Evolutionary conservation across 2,888 invertebrate species (phyloP).

Genomic region (Cetonia aurata): DNA sequence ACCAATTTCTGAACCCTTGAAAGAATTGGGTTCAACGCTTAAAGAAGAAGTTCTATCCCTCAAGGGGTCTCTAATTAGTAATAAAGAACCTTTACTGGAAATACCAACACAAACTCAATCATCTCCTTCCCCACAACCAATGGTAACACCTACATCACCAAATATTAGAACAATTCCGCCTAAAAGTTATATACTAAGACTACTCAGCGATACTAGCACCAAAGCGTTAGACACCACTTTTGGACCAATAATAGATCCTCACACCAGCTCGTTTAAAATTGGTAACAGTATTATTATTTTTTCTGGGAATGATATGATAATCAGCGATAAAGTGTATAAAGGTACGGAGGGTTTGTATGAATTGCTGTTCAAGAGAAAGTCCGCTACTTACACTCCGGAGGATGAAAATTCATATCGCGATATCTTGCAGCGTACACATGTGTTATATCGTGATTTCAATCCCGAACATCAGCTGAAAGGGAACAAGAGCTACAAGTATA

Average conservation of each 20-base stretch:
- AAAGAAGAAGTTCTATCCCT: constrained; percentile 1
- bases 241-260: not conserved
- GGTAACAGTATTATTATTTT: constrained; percentile 33
- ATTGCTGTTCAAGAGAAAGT: constrained; percentile 43
- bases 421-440: constrained; percentile 29
- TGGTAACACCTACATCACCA: too few species aligned
- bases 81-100: not conserved
- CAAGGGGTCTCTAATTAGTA: not conserved
- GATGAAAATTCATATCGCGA: constrained; percentile 39
- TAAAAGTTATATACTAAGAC: not conserved
- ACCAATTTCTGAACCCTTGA: too few species aligned
- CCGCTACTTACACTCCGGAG: constrained; percentile 12
- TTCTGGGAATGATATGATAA: constrained; percentile 28
- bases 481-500: too few species aligned
- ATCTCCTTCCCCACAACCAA: too few species aligned
- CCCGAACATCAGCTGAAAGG: constrained; percentile 26
- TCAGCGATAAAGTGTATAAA: constrained; percentile 19
- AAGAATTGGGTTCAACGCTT: constrained; percentile 1
- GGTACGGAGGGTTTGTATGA: too few species aligned
- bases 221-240: constrained; percentile 11
- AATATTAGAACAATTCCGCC: not conserved
- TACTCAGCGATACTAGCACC: too few species aligned
- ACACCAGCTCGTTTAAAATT: constrained; percentile 9
- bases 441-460: constrained; percentile 32
- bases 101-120: not conserved